A percentile compares a stretch with the other conserved stretches of the same genome.
phyloP scores from a whole-genome alignment of 2,113 vertebrate genomes.

The Danionella cerebrum region DNA sequence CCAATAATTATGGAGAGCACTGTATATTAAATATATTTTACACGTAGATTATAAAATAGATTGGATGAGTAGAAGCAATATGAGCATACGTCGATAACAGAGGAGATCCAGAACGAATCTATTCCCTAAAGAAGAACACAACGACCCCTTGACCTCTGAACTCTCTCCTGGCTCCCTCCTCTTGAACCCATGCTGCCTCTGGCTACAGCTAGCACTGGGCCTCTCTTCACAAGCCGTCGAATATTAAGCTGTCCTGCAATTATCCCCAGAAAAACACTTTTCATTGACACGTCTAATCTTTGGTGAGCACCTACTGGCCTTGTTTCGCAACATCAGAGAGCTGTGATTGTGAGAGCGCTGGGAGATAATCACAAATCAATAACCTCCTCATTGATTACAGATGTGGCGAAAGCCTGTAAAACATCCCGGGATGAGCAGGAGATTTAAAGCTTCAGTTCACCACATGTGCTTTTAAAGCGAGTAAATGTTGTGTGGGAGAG shows the following conservation, averaged over 20 bases:
- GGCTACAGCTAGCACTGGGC: conserved; percentile 12
- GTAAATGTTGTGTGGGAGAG: neutral
- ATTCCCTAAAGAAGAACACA: neutral
- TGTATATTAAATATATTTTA: too few relatives aligned
- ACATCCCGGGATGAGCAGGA: neutral
- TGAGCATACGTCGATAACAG: too few relatives aligned
- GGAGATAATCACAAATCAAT: conserved; percentile 8
- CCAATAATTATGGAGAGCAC: too few relatives aligned
- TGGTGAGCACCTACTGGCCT: neutral
- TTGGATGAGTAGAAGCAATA: too few relatives aligned
- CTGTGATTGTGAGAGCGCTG: neutral
- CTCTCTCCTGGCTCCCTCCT: neutral
- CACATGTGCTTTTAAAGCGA: neutral
- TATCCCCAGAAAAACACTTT: neutral
- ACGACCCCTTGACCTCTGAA: conserved; percentile 23
- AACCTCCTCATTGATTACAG: conserved; percentile 16
- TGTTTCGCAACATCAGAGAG: conserved; percentile 11
- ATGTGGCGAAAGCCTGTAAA: conserved; percentile 4
- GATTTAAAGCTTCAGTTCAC: neutral
- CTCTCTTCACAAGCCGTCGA: conserved; percentile 1
- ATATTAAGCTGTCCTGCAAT: conserved; percentile 5
- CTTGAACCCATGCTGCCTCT: conserved; percentile 14
- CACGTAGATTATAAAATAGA: too few relatives aligned
- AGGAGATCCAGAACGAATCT: conserved; percentile 4
- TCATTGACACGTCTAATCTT: neutral